Evolutionary conservation across 2,113 vertebrate species (phyloP).

Genomic region (Ceyx margarethae): DNA sequence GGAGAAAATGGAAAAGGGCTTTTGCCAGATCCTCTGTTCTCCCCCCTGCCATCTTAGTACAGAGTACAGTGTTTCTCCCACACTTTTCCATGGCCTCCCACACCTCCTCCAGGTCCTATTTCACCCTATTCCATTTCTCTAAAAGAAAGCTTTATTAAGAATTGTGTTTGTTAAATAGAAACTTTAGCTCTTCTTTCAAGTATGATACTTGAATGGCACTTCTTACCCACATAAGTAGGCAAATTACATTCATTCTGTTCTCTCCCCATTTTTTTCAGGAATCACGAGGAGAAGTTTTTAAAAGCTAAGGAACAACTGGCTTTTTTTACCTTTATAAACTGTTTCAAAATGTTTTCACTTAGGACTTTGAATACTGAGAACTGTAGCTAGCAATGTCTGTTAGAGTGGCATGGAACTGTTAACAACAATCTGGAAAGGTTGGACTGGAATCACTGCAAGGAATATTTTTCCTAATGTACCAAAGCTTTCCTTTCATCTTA

Average conservation of each 20-base stretch:
- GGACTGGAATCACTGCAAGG: not conserved
- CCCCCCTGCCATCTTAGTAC: not conserved
- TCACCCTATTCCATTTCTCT: not conserved
- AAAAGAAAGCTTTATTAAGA: conserved; percentile 16
- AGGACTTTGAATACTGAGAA: not conserved
- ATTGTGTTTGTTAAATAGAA: not conserved
- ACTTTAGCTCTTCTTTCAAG: not conserved
- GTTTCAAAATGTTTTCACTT: not conserved
- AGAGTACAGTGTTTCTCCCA: not conserved
- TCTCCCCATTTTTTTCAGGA: not conserved
- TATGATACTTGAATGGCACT: not conserved
- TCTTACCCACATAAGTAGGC: not conserved
- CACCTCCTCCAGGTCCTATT: not conserved
- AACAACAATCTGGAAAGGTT: not conserved
- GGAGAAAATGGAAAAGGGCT: conserved; percentile 16
- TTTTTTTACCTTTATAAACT: not conserved
- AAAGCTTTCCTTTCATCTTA: not conserved
- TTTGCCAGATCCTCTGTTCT: not conserved
- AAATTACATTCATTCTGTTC: not conserved
- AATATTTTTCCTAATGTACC: not conserved
- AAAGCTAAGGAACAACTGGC: not conserved
- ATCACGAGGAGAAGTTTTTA: not conserved
- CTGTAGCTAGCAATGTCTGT: not conserved
- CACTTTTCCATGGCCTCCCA: not conserved
- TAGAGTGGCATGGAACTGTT: not conserved